Conservation (phyloP, 2,113 vertebrate genomes). For the Austrofundulus limnaeus region DNA sequence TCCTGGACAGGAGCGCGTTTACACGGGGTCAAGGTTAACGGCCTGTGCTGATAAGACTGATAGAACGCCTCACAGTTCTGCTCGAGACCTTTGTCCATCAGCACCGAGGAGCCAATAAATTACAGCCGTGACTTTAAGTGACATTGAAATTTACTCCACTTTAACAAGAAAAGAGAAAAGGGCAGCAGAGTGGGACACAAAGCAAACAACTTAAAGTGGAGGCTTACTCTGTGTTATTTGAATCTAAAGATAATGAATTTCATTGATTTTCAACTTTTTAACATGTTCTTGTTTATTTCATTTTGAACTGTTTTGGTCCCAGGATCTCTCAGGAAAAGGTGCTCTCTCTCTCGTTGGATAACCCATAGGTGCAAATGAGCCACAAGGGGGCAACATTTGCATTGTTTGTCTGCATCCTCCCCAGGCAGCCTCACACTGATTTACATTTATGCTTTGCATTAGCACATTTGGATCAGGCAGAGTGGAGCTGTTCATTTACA, state of each 20-base stretch:
- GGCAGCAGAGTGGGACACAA: background rate
- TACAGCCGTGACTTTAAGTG: constrained; percentile 78
- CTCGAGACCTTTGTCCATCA: constrained; percentile 77
- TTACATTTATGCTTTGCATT: constrained; percentile 78
- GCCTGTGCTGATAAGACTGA: constrained; percentile 77
- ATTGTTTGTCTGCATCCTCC: constrained; percentile 82
- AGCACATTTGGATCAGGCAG: constrained; percentile 75
- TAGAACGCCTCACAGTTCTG: constrained; percentile 75
- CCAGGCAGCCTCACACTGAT: constrained; percentile 53
- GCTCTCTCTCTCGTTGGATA: constrained; percentile 23
- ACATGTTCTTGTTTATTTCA: background rate
- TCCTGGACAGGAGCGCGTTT: constrained; percentile 72
- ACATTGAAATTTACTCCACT: constrained; percentile 76
- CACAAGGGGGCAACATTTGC: constrained; percentile 98
- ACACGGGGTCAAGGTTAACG: constrained; percentile 81
- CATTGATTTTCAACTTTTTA: background rate
- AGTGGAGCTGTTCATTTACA: constrained; percentile 80
- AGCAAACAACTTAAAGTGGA: background rate
- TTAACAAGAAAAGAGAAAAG: constrained; percentile 60
- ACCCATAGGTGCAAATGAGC: constrained; percentile 63
- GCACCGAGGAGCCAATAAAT: constrained; percentile 81
- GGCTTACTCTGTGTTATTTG: background rate
- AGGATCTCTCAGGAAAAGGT: background rate
- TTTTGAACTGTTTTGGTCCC: background rate
- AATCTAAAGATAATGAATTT: constrained; percentile 1